Evolutionary conservation across 2,113 vertebrate genomes (phyloP).

Genomic region (zebrafish (Danio rerio)): DNA sequence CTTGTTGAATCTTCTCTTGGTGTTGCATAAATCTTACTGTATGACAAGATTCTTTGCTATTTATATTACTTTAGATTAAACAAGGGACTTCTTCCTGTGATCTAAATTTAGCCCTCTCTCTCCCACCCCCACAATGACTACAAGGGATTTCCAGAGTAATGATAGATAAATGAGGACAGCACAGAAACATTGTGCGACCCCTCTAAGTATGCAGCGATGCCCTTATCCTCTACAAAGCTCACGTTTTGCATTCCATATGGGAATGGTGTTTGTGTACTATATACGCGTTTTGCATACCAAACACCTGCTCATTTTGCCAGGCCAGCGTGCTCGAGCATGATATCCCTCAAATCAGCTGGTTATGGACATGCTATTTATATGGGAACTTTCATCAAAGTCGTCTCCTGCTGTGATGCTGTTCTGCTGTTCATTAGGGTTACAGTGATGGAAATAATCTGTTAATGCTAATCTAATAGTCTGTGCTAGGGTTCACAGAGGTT

Average conservation of each 20-base stretch:
- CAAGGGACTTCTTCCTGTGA: conserved; percentile 66
- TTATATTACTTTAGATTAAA: conserved; percentile 66
- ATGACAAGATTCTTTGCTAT: conserved; percentile 59
- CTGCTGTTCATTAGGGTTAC: conserved; percentile 44
- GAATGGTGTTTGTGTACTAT: conserved; percentile 41
- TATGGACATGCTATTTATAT: conserved; percentile 20
- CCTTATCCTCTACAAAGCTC: conserved; percentile 20
- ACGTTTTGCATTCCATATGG: conserved; percentile 32
- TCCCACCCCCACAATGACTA: conserved; percentile 61
- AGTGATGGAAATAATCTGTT: conserved; percentile 1
- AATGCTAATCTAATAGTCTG: not conserved
- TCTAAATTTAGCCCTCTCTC: conserved; percentile 72
- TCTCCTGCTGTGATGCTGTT: not conserved
- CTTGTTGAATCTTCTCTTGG: conserved; percentile 13
- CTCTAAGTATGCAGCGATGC: conserved; percentile 31
- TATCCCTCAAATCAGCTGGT: not conserved
- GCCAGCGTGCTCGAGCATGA: not conserved
- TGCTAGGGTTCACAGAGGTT: not conserved
- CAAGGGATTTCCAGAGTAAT: conserved; percentile 64
- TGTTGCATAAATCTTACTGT: conserved; percentile 49
- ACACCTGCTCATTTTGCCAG: conserved; percentile 44
- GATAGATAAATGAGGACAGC: conserved; percentile 60
- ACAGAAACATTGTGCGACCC: conserved; percentile 38
- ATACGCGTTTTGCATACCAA: conserved; percentile 41
- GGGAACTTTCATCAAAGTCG: conserved; percentile 14